These are phyloP conservation scores for Hystrix brachyura DNA, from an alignment of 2,113 vertebrate genomes.

Conservation along the genomic window DNA sequence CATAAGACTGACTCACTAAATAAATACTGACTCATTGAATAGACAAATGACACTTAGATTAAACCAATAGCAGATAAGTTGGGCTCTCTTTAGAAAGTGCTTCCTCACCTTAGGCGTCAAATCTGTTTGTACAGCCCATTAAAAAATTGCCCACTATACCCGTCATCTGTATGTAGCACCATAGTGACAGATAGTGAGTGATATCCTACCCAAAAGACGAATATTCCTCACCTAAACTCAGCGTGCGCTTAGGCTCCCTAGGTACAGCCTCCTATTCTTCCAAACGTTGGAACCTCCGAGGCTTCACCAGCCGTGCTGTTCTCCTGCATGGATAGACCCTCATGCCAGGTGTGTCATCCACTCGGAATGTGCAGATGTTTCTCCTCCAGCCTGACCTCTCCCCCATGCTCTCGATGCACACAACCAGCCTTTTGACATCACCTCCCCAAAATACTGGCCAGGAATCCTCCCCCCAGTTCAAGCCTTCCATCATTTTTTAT, in stretches of 20 bases:
- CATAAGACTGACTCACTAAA: conserved; percentile 63
- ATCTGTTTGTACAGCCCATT: conserved; percentile 48
- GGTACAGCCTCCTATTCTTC: neutral
- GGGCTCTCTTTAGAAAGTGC: conserved; percentile 64
- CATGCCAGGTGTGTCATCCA: neutral
- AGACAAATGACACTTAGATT: conserved; percentile 64
- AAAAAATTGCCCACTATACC: neutral
- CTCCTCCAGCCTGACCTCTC: neutral
- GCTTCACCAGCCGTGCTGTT: neutral
- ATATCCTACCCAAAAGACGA: neutral
- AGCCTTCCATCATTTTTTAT: neutral
- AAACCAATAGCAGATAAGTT: conserved; percentile 52
- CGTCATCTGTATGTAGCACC: neutral
- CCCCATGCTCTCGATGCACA: neutral
- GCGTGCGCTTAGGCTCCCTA: neutral
- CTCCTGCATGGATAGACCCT: neutral
- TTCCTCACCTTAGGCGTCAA: conserved; percentile 39
- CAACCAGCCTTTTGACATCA: neutral
- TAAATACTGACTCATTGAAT: conserved; percentile 74
- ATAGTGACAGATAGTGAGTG: neutral
- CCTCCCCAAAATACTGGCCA: neutral
- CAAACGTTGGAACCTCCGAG: neutral
- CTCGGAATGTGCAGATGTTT: neutral
- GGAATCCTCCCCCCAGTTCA: neutral
- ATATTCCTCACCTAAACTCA: neutral